Base-by-base conservation (phyloP, 2,113 vertebrate species). In the Hyperopisus bebe region DNA sequence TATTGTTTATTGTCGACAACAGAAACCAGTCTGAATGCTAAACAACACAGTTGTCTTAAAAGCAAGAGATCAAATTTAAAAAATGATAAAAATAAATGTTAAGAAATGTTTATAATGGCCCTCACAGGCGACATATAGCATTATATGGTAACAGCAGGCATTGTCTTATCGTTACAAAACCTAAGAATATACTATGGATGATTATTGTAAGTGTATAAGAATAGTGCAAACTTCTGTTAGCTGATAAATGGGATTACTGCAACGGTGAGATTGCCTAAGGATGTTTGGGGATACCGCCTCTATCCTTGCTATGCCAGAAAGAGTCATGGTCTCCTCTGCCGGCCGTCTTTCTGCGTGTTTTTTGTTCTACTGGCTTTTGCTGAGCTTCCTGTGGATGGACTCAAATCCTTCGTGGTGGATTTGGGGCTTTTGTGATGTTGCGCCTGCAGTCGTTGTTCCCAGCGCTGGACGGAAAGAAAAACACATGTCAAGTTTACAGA, bases 371-470 rank as follows among this genome's bases (percentile, higher is more conserved):
- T 24, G 53, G 58, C 47, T 70, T 77, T 90, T 27, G 46, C 70
- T 7, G 83, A 66, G 58, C 53, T 86, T 15, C 89, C 44, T 5
- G 83, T 24, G 17, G 83, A 46, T 31, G 46, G 11, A 19, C 83
- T 50, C 7, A 58, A 70, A 15, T 55, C 55, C 55, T 86, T 90
- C 5, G 46, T n/a, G 58, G 9, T 90, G 6, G 51, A 35, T 90
- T 85, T 90, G 10, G 83, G 58, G 89, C 44, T 47, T 70, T 47
- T 66, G 39, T 35, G 82, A 44, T 74, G 83, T 44, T 70, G 89
- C 3, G 86, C 89, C 58, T 90, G 83, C 8, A 90, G 17, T 19
- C 89, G 42, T 86, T 90, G 89, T 50, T 90, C 89, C 89, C 89
- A 90, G 82, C 89, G 89, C 89, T 90, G 13, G 3, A 27, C 5